phyloP scores from a whole-genome alignment of 2,113 vertebrate species.

The Megaleporinus macrocephalus region DNA sequence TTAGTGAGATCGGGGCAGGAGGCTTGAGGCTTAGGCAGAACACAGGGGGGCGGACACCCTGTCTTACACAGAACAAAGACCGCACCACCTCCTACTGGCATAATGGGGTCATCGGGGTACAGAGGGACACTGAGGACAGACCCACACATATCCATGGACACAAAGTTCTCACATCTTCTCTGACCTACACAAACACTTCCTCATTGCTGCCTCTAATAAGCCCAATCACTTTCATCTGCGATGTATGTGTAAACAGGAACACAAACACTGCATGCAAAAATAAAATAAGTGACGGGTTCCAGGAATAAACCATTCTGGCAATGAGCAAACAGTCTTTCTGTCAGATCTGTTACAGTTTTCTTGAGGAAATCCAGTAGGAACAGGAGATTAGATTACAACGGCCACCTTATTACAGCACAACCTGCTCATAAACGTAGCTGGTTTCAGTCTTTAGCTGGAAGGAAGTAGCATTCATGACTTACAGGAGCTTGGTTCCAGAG shows the following conservation, averaged over 20 bases:
- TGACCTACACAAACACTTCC: not conserved
- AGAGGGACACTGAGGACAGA: slow-evolving; percentile 62
- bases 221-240: not conserved
- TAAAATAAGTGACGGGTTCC: too few species aligned
- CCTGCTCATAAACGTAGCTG: too few species aligned
- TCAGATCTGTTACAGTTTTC: too few species aligned
- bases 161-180: not conserved
- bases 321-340: too few species aligned
- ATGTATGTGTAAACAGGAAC: not conserved
- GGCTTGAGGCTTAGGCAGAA: slow-evolving; percentile 12
- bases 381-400: too few species aligned
- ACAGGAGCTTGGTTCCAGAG: too few species aligned
- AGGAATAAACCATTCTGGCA: too few species aligned
- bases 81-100: slow-evolving; percentile 71
- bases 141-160: slow-evolving; percentile 53
- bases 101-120: slow-evolving; percentile 85
- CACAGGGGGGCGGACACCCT: slow-evolving; percentile 16
- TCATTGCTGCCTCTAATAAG: too few species aligned
- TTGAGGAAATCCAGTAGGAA: too few species aligned
- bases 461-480: too few species aligned
- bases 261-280: not conserved
- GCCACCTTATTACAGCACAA: too few species aligned
- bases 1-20: slow-evolving; percentile 20
- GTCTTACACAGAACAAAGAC: slow-evolving; percentile 67
- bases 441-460: too few species aligned